phyloP scores from a whole-genome alignment of 2,888 invertebrate species.

The Labia minor region DNA sequence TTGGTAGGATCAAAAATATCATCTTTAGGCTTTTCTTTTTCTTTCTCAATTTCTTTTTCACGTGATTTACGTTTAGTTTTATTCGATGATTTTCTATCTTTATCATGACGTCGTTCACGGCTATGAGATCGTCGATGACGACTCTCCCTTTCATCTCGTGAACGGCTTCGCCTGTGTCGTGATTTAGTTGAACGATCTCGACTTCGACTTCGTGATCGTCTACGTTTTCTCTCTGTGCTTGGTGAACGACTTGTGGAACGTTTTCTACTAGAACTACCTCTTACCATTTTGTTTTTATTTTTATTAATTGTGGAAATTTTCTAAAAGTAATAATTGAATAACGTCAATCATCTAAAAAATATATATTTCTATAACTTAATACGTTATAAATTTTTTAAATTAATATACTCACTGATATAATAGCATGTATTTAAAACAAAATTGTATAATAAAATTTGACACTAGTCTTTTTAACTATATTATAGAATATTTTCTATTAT shows the following conservation, averaged over 20 bases:
- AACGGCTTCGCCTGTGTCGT: constrained; percentile 36
- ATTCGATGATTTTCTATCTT: constrained; percentile 46
- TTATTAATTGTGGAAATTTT: neutral
- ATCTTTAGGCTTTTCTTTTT: constrained; percentile 32
- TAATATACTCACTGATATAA: too few relatives aligned
- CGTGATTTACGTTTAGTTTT: constrained; percentile 36
- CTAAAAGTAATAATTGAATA: too few relatives aligned
- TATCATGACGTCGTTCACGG: constrained; percentile 42
- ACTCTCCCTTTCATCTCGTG: constrained; percentile 29
- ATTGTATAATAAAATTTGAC: too few relatives aligned
- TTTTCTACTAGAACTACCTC: constrained; percentile 41
- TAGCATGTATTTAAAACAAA: too few relatives aligned
- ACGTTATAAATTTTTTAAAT: too few relatives aligned
- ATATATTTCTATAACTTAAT: too few relatives aligned
- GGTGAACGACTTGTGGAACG: constrained; percentile 49
- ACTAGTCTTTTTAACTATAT: too few relatives aligned
- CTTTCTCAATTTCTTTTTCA: constrained; percentile 33
- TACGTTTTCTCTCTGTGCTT: constrained; percentile 40
- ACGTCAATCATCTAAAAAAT: too few relatives aligned
- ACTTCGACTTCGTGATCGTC: constrained; percentile 45
- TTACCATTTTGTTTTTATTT: constrained; percentile 23
- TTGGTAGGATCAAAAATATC: constrained; percentile 61
- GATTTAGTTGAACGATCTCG: constrained; percentile 36
- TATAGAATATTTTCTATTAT: too few relatives aligned
- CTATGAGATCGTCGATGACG: constrained; percentile 31